Conservation (phyloP, 2,888 invertebrate genomes). For the Periphyllus acericola region DNA sequence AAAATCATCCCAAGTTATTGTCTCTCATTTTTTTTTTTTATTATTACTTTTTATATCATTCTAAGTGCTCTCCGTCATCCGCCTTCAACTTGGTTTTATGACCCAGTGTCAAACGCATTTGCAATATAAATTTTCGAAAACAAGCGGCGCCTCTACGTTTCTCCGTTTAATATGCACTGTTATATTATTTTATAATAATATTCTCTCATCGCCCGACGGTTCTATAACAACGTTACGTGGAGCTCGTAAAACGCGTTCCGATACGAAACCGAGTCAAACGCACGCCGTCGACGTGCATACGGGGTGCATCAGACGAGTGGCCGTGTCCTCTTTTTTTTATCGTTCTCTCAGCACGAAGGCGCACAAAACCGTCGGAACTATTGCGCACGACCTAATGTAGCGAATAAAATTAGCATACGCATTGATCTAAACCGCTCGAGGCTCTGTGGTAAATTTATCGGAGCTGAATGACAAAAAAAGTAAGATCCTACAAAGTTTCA, state of each 20-base stretch:
- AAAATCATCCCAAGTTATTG: slow-evolving; percentile 22
- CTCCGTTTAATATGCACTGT: neutral
- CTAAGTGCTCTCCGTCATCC: slow-evolving; percentile 32
- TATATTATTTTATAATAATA: neutral
- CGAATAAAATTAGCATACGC: no score
- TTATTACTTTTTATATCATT: slow-evolving; percentile 34
- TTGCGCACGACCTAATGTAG: no score
- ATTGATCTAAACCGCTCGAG: no score
- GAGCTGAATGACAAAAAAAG: no score
- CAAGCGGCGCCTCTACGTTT: no score
- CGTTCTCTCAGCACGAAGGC: neutral
- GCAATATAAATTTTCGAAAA: slow-evolving; percentile 22
- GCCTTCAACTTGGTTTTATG: slow-evolving; percentile 38
- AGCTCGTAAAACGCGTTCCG: slow-evolving; percentile 8
- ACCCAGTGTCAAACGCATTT: slow-evolving; percentile 34
- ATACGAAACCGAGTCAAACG: neutral
- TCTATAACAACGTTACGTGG: neutral
- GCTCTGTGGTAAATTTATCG: no score
- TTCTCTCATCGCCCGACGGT: neutral
- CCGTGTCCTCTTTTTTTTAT: neutral
- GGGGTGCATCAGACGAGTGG: neutral
- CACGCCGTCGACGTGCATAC: neutral
- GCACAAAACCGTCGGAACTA: no score
- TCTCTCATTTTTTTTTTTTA: slow-evolving; percentile 2
- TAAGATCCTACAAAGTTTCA: no score